phyloP scores from a whole-genome alignment of 53 echinoderm and acorn worm species.

The Holothuria scabra region DNA sequence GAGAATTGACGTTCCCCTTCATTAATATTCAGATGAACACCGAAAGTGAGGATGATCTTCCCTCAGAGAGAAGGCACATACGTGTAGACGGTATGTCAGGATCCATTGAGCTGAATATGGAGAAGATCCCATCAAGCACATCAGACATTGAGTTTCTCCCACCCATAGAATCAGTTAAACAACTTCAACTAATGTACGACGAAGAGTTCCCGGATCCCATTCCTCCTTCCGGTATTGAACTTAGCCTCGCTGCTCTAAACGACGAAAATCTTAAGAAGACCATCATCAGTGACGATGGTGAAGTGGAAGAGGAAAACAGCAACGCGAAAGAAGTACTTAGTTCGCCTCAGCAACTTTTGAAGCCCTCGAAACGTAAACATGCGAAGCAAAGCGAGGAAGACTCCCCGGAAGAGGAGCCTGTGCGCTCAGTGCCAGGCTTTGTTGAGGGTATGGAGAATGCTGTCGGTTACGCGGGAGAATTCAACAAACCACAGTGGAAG shows the following conservation, averaged over 20 bases:
- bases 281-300: neutral
- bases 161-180: neutral
- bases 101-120: neutral
- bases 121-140: neutral
- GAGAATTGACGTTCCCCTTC: neutral
- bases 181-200: neutral
- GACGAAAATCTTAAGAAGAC: neutral
- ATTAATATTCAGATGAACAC: neutral
- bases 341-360: constrained; percentile 14
- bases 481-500: constrained; percentile 40
- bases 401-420: neutral
- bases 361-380: neutral
- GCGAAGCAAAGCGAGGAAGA: neutral
- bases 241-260: constrained; percentile 14
- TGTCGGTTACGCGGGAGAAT: constrained; percentile 29
- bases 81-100: constrained; percentile 11
- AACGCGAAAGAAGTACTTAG: neutral
- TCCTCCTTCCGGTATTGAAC: neutral
- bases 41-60: neutral
- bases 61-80: neutral
- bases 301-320: neutral
- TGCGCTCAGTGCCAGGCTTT: constrained; percentile 1
- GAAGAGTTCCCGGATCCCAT: neutral
- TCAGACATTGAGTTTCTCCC: neutral
- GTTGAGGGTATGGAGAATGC: constrained; percentile 35